A percentile compares a stretch with the other conserved stretches of the same genome.
Evolutionary conservation across 2,888 invertebrate species (phyloP).

Genomic region (Pseudococcus longispinus): DNA sequence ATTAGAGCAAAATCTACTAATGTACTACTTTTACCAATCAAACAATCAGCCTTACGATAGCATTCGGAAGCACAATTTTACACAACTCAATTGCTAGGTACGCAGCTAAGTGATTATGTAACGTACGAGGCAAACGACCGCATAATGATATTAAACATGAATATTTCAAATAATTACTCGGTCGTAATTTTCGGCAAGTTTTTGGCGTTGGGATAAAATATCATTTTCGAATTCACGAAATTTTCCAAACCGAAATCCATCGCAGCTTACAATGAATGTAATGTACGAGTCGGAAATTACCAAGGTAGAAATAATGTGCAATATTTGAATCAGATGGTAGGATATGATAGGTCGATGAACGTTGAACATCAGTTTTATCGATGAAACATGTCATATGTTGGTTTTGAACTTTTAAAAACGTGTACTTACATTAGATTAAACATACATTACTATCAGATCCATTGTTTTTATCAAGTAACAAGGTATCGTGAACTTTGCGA

Average conservation of each 20-base stretch:
- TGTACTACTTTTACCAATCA: not conserved
- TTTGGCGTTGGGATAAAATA: not conserved
- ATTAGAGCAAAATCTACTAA: conserved; percentile 4
- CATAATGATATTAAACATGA: conserved; percentile 1
- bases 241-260: no score
- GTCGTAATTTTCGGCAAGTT: not conserved
- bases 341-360: not conserved
- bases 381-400: conserved; percentile 22
- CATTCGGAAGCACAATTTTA: not conserved
- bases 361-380: conserved; percentile 31
- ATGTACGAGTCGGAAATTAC: not conserved
- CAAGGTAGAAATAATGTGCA: not conserved
- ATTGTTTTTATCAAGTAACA: not conserved
- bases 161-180: conserved; percentile 3
- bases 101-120: conserved; percentile 7
- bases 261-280: no score
- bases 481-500: not conserved
- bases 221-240: no score
- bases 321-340: not conserved
- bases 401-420: conserved; percentile 3
- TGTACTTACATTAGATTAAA: not conserved
- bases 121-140: not conserved
- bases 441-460: conserved; percentile 17
- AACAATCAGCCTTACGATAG: not conserved
- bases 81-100: not conserved